phyloP scores from a whole-genome alignment of 2,797 vertebrate species.

The Cirrhinus molitorella region DNA sequence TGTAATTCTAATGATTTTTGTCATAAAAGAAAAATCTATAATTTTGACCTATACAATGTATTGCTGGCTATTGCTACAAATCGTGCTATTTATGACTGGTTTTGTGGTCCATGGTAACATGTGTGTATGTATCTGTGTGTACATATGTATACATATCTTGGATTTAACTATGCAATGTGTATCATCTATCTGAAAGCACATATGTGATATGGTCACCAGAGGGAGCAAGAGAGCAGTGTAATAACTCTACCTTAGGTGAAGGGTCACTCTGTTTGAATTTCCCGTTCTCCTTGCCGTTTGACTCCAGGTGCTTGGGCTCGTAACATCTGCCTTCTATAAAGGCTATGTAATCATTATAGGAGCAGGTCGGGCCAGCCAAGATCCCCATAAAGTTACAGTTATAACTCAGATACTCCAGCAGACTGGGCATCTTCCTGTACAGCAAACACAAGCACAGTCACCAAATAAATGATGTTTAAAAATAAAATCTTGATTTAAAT shows the following conservation, averaged over 20 bases:
- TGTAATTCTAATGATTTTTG: too few species aligned
- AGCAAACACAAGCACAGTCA: constrained; percentile 59
- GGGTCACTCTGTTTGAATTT: constrained; percentile 87
- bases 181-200: background rate
- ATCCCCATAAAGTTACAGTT: constrained; percentile 99
- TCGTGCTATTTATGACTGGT: too few species aligned
- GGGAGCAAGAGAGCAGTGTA: constrained; percentile 29
- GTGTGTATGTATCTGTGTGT: too few species aligned
- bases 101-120: too few species aligned
- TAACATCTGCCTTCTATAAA: constrained; percentile 94
- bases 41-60: too few species aligned
- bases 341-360: constrained; percentile 96
- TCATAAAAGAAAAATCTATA: too few species aligned
- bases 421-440: constrained; percentile 93
- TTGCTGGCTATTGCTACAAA: too few species aligned
- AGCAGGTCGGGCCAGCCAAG: constrained; percentile 95
- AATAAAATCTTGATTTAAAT: background rate
- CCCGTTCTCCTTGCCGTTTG: constrained; percentile 88
- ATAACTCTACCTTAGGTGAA: constrained; percentile 86
- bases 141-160: background rate
- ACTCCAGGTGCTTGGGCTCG: constrained; percentile 81
- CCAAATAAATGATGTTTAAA: background rate
- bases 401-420: constrained; percentile 97
- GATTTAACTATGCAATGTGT: background rate
- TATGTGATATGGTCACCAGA: constrained; percentile 29